Base-by-base conservation (phyloP, 2,797 vertebrate species). In the Denticeps clupeoides region DNA sequence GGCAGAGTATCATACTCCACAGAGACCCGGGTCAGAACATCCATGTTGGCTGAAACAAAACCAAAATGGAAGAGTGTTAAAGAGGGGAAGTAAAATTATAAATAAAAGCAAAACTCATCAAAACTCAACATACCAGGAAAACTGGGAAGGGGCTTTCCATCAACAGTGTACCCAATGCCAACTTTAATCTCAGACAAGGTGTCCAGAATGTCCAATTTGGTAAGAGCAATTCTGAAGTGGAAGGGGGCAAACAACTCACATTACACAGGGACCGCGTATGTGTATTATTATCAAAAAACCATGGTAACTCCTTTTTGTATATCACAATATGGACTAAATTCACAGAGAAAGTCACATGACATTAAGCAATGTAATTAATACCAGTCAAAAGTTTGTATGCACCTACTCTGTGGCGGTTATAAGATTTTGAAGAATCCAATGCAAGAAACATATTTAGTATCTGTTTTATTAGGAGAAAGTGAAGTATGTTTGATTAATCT, bases 131-230 rank as follows among this genome's bases (percentile, higher is more conserved):
- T 61, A 85, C 81, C 79, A 11, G 80, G 82, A 55, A 88, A 89
- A 68, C 82, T 85, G 11, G 83, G 78, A 1, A 88, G 74, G 40
- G 65, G 45, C 31, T 86, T 8, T 29, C 64, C 82, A 2, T 87
- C 78, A 12, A 87, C 69, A 1, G 63, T 74, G 43, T 88, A 88
- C 21, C 75, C 74, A 41, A 87, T 74, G 0, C 83, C 84, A 18
- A 89, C 79, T 75, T 87, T 85, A 41, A 89, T 87, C 62, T 88
- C 87, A 1, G 66, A 1, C 41, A 89, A 58, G 0, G 75, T 77
- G 59, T 87, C 87, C 66, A 88, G 72, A 63, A 89, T 87, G 55
- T 89, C 86, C 52, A 88, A 60, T 51, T 89, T 87, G 0, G 84
- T 89, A 68, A 88, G 55, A 1, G 84, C 87, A 15, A 89, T 82